Percentiles rank a stretch among this genome's conserved stretches.
phyloP scores from a whole-genome alignment of 53 echinoderm and acorn worm species.

The Antedon mediterranea region DNA sequence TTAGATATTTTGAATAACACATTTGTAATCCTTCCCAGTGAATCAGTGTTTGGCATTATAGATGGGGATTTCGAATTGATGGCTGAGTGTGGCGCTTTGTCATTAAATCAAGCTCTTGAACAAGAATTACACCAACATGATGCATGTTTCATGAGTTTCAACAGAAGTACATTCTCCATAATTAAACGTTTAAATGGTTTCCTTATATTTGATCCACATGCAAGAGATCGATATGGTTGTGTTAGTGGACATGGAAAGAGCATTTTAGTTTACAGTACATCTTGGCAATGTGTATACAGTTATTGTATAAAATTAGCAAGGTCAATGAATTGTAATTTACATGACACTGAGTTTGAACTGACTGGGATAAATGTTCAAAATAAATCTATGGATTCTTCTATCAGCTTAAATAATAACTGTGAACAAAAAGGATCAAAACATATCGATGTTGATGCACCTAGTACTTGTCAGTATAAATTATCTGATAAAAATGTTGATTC shows the following conservation, averaged over 20 bases:
- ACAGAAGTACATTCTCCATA: conserved; percentile 3
- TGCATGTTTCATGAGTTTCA: conserved; percentile 10
- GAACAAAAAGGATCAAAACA: too few species aligned
- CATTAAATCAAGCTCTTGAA: conserved; percentile 6
- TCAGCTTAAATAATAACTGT: too few species aligned
- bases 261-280: background rate
- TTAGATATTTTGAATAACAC: conserved; percentile 1
- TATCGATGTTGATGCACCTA: too few species aligned
- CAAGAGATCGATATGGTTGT: background rate
- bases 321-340: conserved; percentile 4
- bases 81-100: background rate
- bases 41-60: background rate
- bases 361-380: conserved; percentile 1
- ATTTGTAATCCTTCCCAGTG: background rate
- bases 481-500: too few species aligned
- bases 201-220: background rate
- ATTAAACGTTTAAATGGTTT: background rate
- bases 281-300: conserved; percentile 12
- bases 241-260: conserved; percentile 8
- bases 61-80: background rate
- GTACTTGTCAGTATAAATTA: too few species aligned
- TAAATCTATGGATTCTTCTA: too few species aligned
- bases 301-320: conserved; percentile 9
- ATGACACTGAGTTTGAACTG: conserved; percentile 4
- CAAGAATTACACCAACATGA: background rate